These are phyloP conservation scores for Acleris cristana DNA, from an alignment of 2,888 invertebrate species.

Conservation along the genomic window DNA sequence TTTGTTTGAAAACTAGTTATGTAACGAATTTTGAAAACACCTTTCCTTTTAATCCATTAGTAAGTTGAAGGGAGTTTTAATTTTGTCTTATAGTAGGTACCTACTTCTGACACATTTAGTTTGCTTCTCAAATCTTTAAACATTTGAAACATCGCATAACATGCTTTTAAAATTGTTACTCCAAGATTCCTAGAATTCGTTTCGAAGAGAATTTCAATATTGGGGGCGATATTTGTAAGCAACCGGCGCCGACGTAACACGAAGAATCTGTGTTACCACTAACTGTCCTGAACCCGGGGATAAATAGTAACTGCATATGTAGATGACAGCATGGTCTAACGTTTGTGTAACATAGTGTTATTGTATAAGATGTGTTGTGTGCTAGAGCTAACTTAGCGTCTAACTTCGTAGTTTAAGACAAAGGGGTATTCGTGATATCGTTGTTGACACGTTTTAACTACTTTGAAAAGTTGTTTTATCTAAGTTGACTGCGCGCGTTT, in stretches of 20 bases:
- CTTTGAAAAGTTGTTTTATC: background rate
- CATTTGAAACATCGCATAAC: no score
- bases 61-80: no score
- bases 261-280: conserved; percentile 3
- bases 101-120: no score
- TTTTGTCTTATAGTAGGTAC: no score
- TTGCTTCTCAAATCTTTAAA: no score
- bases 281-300: conserved; percentile 1
- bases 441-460: background rate
- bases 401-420: conserved; percentile 13
- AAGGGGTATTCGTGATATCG: background rate
- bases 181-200: background rate
- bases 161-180: no score
- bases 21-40: no score
- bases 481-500: background rate
- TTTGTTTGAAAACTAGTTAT: no score
- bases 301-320: conserved; percentile 11
- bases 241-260: background rate
- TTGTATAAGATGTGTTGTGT: conserved; percentile 27
- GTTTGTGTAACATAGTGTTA: conserved; percentile 24
- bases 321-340: conserved; percentile 29
- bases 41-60: no score
- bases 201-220: background rate
- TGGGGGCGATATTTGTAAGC: conserved; percentile 11
- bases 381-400: conserved; percentile 29